Base-by-base conservation (phyloP, 1,140 invertebrate species). In the Drosophila serrata region DNA sequence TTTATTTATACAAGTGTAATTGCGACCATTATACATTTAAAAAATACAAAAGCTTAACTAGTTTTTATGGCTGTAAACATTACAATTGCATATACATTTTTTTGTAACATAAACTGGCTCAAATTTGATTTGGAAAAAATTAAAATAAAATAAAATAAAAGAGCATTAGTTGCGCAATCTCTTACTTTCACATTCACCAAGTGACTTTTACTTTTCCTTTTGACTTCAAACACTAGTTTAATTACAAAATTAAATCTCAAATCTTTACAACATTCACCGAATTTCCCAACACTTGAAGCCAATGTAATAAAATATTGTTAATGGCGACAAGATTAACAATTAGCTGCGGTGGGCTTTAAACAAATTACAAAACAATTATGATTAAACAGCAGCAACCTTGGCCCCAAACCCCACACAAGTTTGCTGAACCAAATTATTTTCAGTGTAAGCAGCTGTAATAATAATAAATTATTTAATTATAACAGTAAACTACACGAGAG, bases 401-500 rank as follows among this genome's bases (percentile, higher is more conserved):
- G 27, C 43, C 42, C 13, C 4, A 19, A 33, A 40, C 22, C 29
- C 40, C 37, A 24, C 40, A 49, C 59, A 70, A 7, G 40, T 11
- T 45, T 33, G 51, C 29, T 49, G 17, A 7, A 12, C n/a, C 27
- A 49, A 31, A 49, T 11, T 55, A 22, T 22, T 42, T 13, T 6
- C 7, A 29, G 15, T 35, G 12, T 19, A 13, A 48, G 61, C 39
- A 24, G 19, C 11, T 55, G 46, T 29, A 64, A 33, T 60, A 60
- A 24, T 4, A 59, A 58, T 13, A 17, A 37, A 40, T 43, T 64
- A 39, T 42, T 31, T 55, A 65, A 56, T 46, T 77, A 77, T 77
- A 77, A 77, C 74, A 77, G 73, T 77, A 75, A 76, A 65, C 15
- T 37, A 22, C 27, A 6, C 17, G 1, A 48, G 51, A 17, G 35